Evolutionary conservation across 1,140 invertebrate genomes (phyloP).

Genomic region (Drosophila insularis): DNA sequence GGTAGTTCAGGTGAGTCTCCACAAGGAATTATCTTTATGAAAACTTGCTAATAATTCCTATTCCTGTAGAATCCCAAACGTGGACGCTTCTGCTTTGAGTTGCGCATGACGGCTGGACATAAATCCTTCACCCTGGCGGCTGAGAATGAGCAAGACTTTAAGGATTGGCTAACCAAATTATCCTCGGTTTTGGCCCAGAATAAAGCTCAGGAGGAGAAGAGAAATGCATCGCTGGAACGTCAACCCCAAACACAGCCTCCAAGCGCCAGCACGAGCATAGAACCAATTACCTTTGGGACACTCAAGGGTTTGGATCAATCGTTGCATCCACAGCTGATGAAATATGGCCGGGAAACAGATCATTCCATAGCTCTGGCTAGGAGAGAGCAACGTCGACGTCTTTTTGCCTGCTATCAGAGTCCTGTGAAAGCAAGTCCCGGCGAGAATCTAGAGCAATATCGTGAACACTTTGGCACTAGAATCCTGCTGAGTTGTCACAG

Average conservation of each 20-base stretch:
- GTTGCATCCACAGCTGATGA: slow-evolving; percentile 92
- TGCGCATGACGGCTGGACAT: slow-evolving; percentile 91
- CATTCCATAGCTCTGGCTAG: slow-evolving; percentile 90
- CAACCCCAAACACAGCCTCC: slow-evolving; percentile 83
- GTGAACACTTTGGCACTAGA: slow-evolving; percentile 92
- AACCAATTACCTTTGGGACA: slow-evolving; percentile 86
- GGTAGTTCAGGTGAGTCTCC: slow-evolving; percentile 88
- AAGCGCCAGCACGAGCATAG: slow-evolving; percentile 53
- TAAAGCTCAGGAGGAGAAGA: slow-evolving; percentile 88
- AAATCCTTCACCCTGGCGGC: slow-evolving; percentile 93
- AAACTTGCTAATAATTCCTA: background rate
- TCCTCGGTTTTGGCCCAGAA: slow-evolving; percentile 89
- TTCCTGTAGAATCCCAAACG: slow-evolving; percentile 91
- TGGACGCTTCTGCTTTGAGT: slow-evolving; percentile 93
- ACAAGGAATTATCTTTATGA: background rate
- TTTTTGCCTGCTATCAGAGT: slow-evolving; percentile 85
- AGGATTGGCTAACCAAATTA: slow-evolving; percentile 91
- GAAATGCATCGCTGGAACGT: slow-evolving; percentile 86
- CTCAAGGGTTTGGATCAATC: slow-evolving; percentile 93
- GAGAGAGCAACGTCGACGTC: slow-evolving; percentile 88
- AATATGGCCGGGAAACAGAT: slow-evolving; percentile 95
- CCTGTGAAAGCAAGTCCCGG: slow-evolving; percentile 42
- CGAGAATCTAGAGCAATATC: slow-evolving; percentile 86
- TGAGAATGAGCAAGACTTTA: slow-evolving; percentile 92
- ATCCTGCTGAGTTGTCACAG: slow-evolving; percentile 92